Percentiles rank a stretch among this genome's conserved stretches.
These are phyloP conservation scores for Tinamus guttatus DNA, from an alignment of 2,113 vertebrate species.

Conservation along the genomic window DNA sequence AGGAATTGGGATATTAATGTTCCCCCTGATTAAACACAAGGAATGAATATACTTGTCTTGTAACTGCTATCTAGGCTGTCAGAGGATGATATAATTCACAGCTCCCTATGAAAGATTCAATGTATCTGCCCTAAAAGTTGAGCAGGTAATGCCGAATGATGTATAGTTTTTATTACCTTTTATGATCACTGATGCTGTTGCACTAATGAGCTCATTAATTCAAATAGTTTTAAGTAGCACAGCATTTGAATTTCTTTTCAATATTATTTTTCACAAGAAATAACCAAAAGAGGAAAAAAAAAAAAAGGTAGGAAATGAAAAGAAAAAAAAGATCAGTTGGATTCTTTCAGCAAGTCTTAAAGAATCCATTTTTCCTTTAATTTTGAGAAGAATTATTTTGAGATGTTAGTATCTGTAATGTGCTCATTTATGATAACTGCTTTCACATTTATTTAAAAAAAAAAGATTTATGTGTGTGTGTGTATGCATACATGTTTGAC, in stretches of 20 bases:
- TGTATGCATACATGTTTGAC: background rate
- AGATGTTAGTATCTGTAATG: background rate
- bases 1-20: background rate
- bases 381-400: background rate
- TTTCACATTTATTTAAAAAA: background rate
- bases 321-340: background rate
- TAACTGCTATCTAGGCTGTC: background rate
- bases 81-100: background rate
- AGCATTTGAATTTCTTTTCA: background rate
- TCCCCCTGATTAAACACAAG: background rate
- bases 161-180: background rate
- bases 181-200: background rate
- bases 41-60: background rate
- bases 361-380: background rate
- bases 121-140: background rate
- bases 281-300: background rate
- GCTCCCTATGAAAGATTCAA: background rate
- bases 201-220: background rate
- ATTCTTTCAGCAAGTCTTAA: background rate
- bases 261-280: background rate
- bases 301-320: fast-evolving
- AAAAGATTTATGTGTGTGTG: no score
- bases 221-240: background rate
- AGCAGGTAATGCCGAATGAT: background rate
- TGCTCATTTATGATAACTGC: fast-evolving